A percentile compares a stretch with the other conserved stretches of the same genome.
Evolutionary conservation across 1,140 invertebrate genomes (phyloP).

Genomic region (Dendroctonus ponderosae): DNA sequence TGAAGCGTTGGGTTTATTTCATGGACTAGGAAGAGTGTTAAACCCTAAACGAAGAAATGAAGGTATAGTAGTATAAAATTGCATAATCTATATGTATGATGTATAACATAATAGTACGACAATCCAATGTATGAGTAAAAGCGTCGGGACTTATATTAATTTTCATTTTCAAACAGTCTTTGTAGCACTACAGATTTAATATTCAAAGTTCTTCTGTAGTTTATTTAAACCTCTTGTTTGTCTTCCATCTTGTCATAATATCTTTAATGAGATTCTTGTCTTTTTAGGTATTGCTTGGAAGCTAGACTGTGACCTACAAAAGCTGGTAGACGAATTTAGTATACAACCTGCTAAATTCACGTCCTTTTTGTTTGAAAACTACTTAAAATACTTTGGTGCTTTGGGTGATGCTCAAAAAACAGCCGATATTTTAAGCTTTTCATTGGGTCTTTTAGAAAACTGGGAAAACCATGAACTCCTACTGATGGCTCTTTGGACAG

Average conservation of each 20-base stretch:
- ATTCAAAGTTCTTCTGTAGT: too few species aligned
- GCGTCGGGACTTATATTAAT: background rate
- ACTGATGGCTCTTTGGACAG: conserved; percentile 58
- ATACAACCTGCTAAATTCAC: conserved; percentile 63
- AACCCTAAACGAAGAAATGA: conserved; percentile 67
- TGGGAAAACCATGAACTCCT: conserved; percentile 62
- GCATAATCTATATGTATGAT: background rate
- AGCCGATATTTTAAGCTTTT: conserved; percentile 60
- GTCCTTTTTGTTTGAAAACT: conserved; percentile 72
- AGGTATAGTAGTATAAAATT: conserved; percentile 9
- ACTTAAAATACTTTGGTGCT: conserved; percentile 65
- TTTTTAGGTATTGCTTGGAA: conserved; percentile 40
- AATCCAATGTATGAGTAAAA: background rate
- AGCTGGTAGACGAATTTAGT: conserved; percentile 63
- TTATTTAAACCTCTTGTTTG: too few species aligned
- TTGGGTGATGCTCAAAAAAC: conserved; percentile 58
- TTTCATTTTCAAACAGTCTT: too few species aligned
- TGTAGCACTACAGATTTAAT: too few species aligned
- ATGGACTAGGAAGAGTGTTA: conserved; percentile 71
- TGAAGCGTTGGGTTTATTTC: conserved; percentile 67
- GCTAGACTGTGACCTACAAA: conserved; percentile 63
- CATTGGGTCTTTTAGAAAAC: conserved; percentile 64
- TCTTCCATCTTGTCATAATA: too few species aligned
- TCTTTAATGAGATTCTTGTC: background rate
- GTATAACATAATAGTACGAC: background rate